phyloP scores from a whole-genome alignment of 2,888 invertebrate species.

The Opisthograptis luteolata region DNA sequence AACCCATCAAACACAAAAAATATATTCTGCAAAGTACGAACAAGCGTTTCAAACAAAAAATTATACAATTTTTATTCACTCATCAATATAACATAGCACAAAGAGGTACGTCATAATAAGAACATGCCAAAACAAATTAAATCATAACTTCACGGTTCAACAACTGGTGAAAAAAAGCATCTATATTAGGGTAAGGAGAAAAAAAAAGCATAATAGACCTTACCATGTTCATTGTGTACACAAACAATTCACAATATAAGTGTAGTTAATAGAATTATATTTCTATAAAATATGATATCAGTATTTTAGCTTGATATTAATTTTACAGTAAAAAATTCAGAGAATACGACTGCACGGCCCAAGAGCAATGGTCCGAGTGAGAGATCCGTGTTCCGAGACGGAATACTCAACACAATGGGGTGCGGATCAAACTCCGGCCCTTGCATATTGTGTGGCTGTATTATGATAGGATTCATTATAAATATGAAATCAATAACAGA shows the following conservation, averaged over 20 bases:
- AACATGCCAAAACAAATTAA: conserved; percentile 81
- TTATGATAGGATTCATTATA: conserved; percentile 67
- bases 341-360: conserved; percentile 70
- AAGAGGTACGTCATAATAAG: conserved; percentile 62
- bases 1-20: conserved; percentile 34
- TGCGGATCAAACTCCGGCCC: conserved; percentile 63
- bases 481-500: conserved; percentile 67
- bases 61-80: conserved; percentile 28
- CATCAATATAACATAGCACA: conserved; percentile 35
- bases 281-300: conserved; percentile 61
- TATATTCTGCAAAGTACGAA: conserved; percentile 24
- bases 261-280: conserved; percentile 64
- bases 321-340: conserved; percentile 54
- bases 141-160: conserved; percentile 81
- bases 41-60: conserved; percentile 30
- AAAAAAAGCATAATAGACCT: conserved; percentile 72
- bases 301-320: conserved; percentile 54
- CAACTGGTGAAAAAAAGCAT: conserved; percentile 61
- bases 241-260: conserved; percentile 68
- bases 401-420: conserved; percentile 69
- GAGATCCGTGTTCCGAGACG: conserved; percentile 59
- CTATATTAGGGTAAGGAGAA: conserved; percentile 49
- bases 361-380: conserved; percentile 68
- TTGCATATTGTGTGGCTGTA: conserved; percentile 52
- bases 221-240: conserved; percentile 79